These are phyloP conservation scores for Sisyra nigra DNA, from an alignment of 2,888 invertebrate genomes.

Conservation along the genomic window DNA sequence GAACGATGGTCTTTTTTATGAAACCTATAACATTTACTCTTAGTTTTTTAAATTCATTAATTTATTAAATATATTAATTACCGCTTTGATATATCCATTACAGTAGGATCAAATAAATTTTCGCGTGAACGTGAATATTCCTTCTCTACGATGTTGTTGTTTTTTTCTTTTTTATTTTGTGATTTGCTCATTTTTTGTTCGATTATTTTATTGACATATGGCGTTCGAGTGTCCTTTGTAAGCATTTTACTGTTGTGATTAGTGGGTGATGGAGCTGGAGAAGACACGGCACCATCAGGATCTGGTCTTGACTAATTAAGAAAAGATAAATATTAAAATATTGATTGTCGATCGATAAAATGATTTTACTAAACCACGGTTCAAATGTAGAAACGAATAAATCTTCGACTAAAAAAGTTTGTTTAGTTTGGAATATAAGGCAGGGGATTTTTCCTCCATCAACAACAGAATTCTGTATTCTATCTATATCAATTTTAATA, in stretches of 20 bases:
- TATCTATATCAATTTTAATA: too few species aligned
- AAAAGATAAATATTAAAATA: conserved; percentile 12
- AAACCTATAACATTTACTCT: background rate
- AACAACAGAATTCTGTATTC: too few species aligned
- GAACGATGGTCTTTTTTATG: conserved; percentile 11
- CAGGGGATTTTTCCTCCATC: too few species aligned
- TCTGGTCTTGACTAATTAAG: conserved; percentile 40
- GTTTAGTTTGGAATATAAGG: too few species aligned
- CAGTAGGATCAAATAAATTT: background rate
- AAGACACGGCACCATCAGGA: conserved; percentile 55
- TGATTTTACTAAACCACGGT: background rate
- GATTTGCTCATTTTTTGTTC: conserved; percentile 9
- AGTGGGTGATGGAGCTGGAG: conserved; percentile 34
- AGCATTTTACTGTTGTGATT: conserved; percentile 11
- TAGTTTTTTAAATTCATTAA: conserved; percentile 9
- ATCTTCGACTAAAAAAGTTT: too few species aligned
- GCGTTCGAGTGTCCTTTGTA: conserved; percentile 6
- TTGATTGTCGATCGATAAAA: background rate
- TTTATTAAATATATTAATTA: conserved; percentile 8
- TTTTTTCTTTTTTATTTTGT: background rate
- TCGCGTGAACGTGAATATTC: background rate
- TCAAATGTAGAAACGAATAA: background rate
- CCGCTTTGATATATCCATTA: conserved; percentile 2
- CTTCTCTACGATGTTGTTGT: background rate
- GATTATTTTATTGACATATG: conserved; percentile 8